Percentiles rank a stretch among this genome's conserved stretches.
phyloP scores from a whole-genome alignment of 2,888 invertebrate genomes.

The Sphaerophoria taeniata region DNA sequence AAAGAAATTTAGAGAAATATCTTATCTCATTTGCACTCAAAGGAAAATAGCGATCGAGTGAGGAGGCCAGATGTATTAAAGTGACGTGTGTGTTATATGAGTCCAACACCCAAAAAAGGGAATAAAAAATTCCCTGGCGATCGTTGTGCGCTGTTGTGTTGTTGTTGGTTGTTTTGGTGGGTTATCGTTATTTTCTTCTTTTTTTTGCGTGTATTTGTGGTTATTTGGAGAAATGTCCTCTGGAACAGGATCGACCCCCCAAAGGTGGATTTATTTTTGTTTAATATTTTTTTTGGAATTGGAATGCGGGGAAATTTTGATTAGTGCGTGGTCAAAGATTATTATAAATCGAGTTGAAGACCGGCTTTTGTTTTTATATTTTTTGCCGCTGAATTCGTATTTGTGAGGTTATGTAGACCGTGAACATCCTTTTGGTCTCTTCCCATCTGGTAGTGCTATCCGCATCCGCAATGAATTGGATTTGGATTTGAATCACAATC shows the following conservation, averaged over 20 bases:
- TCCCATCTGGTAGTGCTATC: slow-evolving; percentile 32
- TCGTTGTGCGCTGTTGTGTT: slow-evolving; percentile 56
- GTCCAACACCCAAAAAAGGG: slow-evolving; percentile 83
- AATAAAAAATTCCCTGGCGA: slow-evolving; percentile 80
- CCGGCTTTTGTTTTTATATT: slow-evolving; percentile 31
- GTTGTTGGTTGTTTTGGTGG: slow-evolving; percentile 65
- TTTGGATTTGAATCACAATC: slow-evolving; percentile 20
- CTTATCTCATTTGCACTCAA: slow-evolving; percentile 51
- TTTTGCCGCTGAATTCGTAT: slow-evolving; percentile 67
- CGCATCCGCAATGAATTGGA: slow-evolving; percentile 40
- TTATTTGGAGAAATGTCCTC: slow-evolving; percentile 52
- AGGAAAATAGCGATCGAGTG: slow-evolving; percentile 36
- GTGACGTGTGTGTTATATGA: slow-evolving; percentile 80
- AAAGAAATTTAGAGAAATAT: slow-evolving; percentile 48
- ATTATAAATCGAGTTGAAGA: slow-evolving; percentile 29
- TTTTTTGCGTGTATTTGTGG: slow-evolving; percentile 53
- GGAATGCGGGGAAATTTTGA: slow-evolving; percentile 20
- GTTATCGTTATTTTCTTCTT: slow-evolving; percentile 60
- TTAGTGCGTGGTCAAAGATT: slow-evolving; percentile 52
- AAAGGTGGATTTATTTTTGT: slow-evolving; percentile 22
- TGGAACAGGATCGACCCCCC: slow-evolving; percentile 47
- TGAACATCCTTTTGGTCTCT: too few species aligned
- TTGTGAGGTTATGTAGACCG: slow-evolving; percentile 61
- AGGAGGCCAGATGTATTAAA: slow-evolving; percentile 59
- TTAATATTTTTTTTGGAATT: neutral